Percentiles rank a stretch among this genome's conserved stretches.
Conservation (phyloP, 1,140 invertebrate genomes). For the Platyscapa corneri region DNA sequence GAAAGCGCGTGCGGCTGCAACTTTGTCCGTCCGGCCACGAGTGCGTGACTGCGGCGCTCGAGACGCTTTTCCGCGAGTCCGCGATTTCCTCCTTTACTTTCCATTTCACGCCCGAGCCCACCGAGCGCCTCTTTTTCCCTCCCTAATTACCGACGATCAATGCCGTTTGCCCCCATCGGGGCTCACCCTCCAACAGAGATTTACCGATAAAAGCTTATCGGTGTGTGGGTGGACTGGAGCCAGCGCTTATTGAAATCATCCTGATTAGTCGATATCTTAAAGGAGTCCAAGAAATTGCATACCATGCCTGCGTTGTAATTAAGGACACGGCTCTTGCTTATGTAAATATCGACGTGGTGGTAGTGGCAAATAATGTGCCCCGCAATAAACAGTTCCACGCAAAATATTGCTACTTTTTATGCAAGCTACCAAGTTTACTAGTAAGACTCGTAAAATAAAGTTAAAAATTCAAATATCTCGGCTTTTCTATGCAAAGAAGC, state of each 20-base stretch:
- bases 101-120: too few species aligned
- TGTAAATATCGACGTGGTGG: background rate
- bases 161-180: too few species aligned
- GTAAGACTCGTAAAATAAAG: slow-evolving; percentile 16
- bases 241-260: too few species aligned
- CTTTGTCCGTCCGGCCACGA: slow-evolving; percentile 6
- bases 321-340: background rate
- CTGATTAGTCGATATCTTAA: too few species aligned
- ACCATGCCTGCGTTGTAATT: background rate
- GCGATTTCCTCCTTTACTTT: background rate
- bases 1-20: background rate
- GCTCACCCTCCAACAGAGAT: too few species aligned
- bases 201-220: too few species aligned
- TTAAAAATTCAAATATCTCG: slow-evolving; percentile 14
- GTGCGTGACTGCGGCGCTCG: background rate
- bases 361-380: background rate
- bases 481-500: background rate
- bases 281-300: too few species aligned
- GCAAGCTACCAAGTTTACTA: slow-evolving; percentile 3
- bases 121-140: too few species aligned
- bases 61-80: background rate
- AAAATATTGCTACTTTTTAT: background rate
- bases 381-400: background rate
- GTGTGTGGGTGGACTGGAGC: too few species aligned
- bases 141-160: too few species aligned